Base-by-base conservation (phyloP, 2,797 vertebrate genomes). In the Morus bassanus region DNA sequence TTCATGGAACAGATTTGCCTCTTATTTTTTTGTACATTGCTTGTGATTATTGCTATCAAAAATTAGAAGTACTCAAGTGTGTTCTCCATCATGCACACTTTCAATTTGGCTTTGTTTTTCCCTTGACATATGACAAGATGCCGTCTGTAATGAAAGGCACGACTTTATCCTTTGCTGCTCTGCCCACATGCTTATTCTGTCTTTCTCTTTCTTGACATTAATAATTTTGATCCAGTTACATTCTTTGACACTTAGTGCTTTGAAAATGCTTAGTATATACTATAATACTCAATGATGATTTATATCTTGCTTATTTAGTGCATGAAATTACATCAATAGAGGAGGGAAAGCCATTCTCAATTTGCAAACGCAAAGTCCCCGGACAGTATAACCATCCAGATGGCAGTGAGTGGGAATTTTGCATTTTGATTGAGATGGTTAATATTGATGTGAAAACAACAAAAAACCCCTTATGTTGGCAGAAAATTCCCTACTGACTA, bases 341-440 rank as follows among this genome's bases (percentile, higher is more conserved):
- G 85, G n/a, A 79, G 51, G 31, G 33, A 77, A 91, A 73, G 37
- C 28, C 33, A 43, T 68, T 91, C 45, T 79, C 41, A 67, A 22
- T 70, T 85, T 80, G 22, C 70, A 92, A 92, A 76, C 48, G 53
- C 7, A 4, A 91, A 67, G 48, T 91, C 57, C 64, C 41, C 0
- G 1, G 64, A 72, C 60, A 86, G 18, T 70, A 64, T 9, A 80
- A 10, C 9, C 41, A 91, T 94, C 85, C 95, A 95, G 93, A 83
- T 93, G 89, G 79, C 82, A 83, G 25, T 13, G 48, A 93, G 60
- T n/a, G 16, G 68, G 82, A 93, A 83, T 92, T 94, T 64, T 95
- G 64, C 79, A 81, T 95, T 95, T 93, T 90, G 89, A 80, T 74
- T 64, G 64, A 85, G 48, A 22, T 70, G 39, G 82, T 89, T 93